Conservation (phyloP, 2,888 invertebrate species). For the Dichetophora obliterata region DNA sequence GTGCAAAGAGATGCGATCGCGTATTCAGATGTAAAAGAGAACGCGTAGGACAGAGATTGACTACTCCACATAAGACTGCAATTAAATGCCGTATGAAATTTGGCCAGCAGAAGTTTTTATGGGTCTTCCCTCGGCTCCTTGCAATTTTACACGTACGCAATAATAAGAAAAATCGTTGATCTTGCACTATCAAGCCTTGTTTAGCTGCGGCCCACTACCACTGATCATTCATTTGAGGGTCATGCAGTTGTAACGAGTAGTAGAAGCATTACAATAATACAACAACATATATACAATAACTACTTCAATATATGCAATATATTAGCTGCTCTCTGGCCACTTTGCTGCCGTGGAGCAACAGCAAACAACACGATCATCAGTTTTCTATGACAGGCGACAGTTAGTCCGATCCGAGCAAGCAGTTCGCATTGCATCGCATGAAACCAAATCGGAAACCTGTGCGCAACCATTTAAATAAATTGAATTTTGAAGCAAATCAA, state of each 20-base stretch:
- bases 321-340: too few relatives aligned
- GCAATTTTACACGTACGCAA: too few relatives aligned
- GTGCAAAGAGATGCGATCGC: constrained; percentile 1
- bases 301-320: neutral
- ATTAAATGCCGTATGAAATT: too few relatives aligned
- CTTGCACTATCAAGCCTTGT: neutral
- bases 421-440: neutral
- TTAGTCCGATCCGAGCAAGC: neutral
- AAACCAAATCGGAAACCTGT: neutral
- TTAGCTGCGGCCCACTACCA: neutral
- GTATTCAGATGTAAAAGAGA: neutral
- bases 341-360: neutral
- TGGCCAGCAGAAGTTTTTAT: too few relatives aligned
- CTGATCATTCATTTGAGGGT: neutral
- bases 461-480: constrained; percentile 8
- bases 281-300: neutral
- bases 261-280: neutral
- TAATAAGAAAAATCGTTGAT: too few relatives aligned
- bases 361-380: constrained; percentile 9
- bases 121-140: too few relatives aligned
- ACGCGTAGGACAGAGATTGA: neutral
- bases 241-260: neutral
- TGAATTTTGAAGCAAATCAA: neutral
- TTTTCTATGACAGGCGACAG: constrained; percentile 15
- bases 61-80: too few relatives aligned